A percentile compares a stretch with the other conserved stretches of the same genome.
Conservation (phyloP, 2,888 invertebrate species). For the Nemurella pictetii region DNA sequence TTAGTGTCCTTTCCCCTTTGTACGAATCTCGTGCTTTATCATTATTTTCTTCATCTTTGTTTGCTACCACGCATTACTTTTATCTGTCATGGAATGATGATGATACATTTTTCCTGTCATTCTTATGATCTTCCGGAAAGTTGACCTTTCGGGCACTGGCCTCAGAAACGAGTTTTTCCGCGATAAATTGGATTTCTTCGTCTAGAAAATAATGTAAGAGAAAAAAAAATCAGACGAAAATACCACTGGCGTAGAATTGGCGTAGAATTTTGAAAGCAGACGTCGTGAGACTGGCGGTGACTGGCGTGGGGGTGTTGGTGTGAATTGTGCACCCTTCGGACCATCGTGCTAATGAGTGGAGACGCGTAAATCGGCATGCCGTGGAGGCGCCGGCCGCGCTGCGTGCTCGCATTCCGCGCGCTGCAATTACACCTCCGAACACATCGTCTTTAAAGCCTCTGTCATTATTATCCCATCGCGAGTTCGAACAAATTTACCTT, state of each 20-base stretch:
- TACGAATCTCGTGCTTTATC: background rate
- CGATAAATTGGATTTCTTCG: slow-evolving; percentile 10
- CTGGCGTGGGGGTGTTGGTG: too few relatives aligned
- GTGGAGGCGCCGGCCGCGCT: background rate
- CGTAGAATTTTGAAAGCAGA: background rate
- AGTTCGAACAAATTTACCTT: background rate
- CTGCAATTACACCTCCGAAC: background rate
- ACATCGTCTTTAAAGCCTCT: background rate
- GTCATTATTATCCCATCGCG: background rate
- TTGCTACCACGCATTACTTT: slow-evolving; percentile 7
- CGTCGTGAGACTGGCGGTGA: background rate
- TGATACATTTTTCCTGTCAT: background rate
- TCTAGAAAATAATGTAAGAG: background rate
- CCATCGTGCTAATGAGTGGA: too few relatives aligned
- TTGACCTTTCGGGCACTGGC: background rate
- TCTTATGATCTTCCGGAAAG: background rate
- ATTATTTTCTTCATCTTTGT: slow-evolving; percentile 2
- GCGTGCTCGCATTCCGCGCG: background rate
- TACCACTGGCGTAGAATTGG: background rate
- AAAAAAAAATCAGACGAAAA: background rate
- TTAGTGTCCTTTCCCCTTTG: background rate
- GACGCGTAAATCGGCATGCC: too few relatives aligned
- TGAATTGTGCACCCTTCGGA: too few relatives aligned
- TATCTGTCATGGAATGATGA: slow-evolving; percentile 11
- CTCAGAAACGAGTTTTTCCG: background rate